phyloP scores from a whole-genome alignment of 1,140 invertebrate genomes.

The Oryzaephilus surinamensis region DNA sequence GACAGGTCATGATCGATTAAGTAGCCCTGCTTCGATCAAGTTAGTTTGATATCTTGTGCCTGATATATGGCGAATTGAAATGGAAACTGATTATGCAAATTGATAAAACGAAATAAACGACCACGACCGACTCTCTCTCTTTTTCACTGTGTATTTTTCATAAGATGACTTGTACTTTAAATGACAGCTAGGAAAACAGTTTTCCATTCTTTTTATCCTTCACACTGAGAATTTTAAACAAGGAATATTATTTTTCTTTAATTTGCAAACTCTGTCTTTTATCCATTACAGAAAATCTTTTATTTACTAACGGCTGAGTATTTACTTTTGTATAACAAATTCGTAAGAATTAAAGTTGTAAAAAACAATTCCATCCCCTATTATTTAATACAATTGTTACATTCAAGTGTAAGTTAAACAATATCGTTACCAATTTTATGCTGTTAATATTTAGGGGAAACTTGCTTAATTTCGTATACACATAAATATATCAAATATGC shows the following conservation, averaged over 20 bases:
- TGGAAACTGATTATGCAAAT: slow-evolving; percentile 21
- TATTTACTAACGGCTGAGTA: too few relatives aligned
- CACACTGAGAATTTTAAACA: not conserved
- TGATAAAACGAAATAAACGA: slow-evolving; percentile 14
- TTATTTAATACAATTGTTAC: slow-evolving; percentile 2
- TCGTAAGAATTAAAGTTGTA: too few relatives aligned
- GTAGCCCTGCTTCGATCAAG: too few relatives aligned
- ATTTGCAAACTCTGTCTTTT: too few relatives aligned
- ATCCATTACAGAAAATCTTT: too few relatives aligned
- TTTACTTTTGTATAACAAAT: too few relatives aligned
- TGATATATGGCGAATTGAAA: slow-evolving; percentile 13
- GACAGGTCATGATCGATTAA: slow-evolving; percentile 11
- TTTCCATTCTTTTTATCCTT: too few relatives aligned
- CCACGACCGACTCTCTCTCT: too few relatives aligned
- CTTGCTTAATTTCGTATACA: slow-evolving; percentile 34
- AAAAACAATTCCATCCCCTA: not conserved
- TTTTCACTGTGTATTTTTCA: slow-evolving; percentile 19
- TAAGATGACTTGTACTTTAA: slow-evolving; percentile 13
- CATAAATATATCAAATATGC: slow-evolving; percentile 37
- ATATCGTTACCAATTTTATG: slow-evolving; percentile 26
- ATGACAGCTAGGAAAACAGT: too few relatives aligned
- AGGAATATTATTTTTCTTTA: too few relatives aligned
- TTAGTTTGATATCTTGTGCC: not conserved
- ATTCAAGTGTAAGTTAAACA: slow-evolving; percentile 27
- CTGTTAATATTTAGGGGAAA: slow-evolving; percentile 17